phyloP scores from a whole-genome alignment of 2,797 vertebrate genomes.

The Micrastur ruficollis region DNA sequence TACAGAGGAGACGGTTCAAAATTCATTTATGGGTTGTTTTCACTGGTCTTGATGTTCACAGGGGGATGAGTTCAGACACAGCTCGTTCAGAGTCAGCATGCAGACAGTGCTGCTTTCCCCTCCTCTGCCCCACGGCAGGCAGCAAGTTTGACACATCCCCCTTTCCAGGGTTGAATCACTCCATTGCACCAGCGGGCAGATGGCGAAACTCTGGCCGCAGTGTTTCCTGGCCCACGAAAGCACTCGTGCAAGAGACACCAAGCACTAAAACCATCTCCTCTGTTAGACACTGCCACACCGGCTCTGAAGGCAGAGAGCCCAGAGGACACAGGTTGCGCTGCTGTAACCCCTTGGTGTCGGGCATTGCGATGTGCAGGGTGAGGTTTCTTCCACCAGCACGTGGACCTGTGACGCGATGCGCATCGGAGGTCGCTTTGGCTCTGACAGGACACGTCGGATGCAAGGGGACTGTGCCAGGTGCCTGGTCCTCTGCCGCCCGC shows the following conservation, averaged over 20 bases:
- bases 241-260: fast-evolving
- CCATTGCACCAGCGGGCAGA: fast-evolving
- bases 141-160: fast-evolving
- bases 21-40: neutral
- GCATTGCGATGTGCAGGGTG: fast-evolving
- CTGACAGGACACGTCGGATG: fast-evolving
- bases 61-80: neutral
- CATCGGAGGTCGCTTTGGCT: neutral
- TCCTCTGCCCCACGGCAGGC: neutral
- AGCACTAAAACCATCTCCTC: neutral
- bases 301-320: neutral
- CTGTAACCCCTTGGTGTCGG: neutral
- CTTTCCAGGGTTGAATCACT: fast-evolving
- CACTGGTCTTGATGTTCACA: neutral
- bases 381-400: neutral
- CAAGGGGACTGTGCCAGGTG: fast-evolving
- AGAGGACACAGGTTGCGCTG: neutral
- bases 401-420: neutral
- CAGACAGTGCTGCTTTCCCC: neutral
- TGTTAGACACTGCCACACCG: fast-evolving
- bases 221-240: neutral
- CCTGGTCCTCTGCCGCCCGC: fast-evolving
- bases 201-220: neutral
- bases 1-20: neutral
- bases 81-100: neutral